Evolutionary conservation across 1,140 invertebrate genomes (phyloP), one percentile per base, ranked within the genome.

Genomic region (Probaryconus sp.): DNA sequence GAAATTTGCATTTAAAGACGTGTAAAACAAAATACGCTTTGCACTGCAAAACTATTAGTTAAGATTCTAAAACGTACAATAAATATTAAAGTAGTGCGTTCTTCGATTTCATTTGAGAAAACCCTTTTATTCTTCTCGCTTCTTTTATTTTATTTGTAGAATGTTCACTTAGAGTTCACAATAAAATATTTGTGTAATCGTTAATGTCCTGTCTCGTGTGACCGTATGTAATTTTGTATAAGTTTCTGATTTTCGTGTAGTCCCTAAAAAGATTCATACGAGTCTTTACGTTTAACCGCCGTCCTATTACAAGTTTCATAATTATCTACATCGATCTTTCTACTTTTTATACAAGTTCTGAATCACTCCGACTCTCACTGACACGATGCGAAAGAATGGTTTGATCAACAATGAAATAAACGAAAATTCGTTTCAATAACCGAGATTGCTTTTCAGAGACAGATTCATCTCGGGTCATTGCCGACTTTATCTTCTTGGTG

Each of bases 321-420:
- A 80, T 83, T 85, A 84, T 85, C 82, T 85, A 86, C 82, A 84
- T 80, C 76, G 79, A 85, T 81, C 65, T 58, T 43, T 78, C 79
- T 83, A 83, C 76, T 70, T 63, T 84, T 85, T 84, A 81, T 85
- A 85, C 81, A 83, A 71, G 61, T 67, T 71, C 33, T 50, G 47
- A 48, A 64, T 50, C 55, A 33, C 35, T 51, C 43, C 63, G 45
- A 63, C 45, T 69, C 45, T 70, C 47, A 67, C 50, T 45, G 60
- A 53, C 45, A 40, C 64, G 60, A 67, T 61, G 61, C 53, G 35
- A 77, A 75, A 64, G 42, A 56, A 60, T 65, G 68, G 40, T 63
- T 73, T 40, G 30, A 60, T 72, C 56, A 63, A 68, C 71, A 48
- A 68, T 63, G 48, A 74, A 68, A 51, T 43, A 40, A 67, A 67